These are phyloP conservation scores for Pteropus rufus DNA, from an alignment of 2,797 vertebrate species.

Conservation along the genomic window DNA sequence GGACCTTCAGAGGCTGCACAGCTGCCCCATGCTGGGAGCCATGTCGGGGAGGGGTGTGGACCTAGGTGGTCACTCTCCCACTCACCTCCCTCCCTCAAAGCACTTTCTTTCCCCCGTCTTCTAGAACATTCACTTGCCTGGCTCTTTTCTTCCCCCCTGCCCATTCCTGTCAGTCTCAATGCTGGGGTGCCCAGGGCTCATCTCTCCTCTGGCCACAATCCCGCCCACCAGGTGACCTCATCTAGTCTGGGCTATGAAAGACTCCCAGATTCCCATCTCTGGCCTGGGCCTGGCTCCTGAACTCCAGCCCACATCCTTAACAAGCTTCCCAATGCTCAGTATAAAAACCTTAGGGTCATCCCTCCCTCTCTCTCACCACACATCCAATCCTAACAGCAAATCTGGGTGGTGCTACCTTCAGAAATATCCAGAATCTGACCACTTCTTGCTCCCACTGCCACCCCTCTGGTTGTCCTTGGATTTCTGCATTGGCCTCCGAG, in stretches of 20 bases:
- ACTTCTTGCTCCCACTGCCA: neutral
- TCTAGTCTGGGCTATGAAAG: neutral
- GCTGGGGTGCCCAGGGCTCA: too few species aligned
- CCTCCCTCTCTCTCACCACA: neutral
- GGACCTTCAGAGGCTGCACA: neutral
- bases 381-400: neutral
- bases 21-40: neutral
- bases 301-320: neutral
- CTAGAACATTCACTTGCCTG: neutral
- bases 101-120: neutral
- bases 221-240: neutral
- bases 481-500: neutral
- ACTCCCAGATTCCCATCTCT: neutral
- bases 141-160: neutral
- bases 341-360: neutral
- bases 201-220: neutral
- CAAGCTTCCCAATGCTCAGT: neutral
- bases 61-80: neutral
- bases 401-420: neutral
- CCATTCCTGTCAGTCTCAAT: neutral
- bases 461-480: neutral
- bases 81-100: neutral
- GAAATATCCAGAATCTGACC: conserved; percentile 2
- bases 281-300: neutral
- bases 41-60: neutral